These are phyloP conservation scores for Mesembrinibis cayennensis DNA, from an alignment of 2,113 vertebrate species.

Conservation along the genomic window DNA sequence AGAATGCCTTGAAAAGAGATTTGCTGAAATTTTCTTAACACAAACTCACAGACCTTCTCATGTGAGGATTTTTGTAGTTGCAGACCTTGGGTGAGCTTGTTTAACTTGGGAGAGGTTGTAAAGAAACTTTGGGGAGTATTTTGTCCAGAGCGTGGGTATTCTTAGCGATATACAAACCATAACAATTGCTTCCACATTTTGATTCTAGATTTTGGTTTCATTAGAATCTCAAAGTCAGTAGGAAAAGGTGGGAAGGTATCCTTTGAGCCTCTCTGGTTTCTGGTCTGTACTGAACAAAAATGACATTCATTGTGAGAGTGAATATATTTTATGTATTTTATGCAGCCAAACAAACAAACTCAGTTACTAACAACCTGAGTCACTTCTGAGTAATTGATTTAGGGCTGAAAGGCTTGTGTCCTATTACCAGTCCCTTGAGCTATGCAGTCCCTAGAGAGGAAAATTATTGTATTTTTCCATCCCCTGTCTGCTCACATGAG, in stretches of 20 bases:
- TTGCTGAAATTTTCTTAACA: not conserved
- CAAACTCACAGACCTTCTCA: not conserved
- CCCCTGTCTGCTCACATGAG: constrained; percentile 18
- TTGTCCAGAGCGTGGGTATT: not conserved
- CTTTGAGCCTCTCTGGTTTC: not conserved
- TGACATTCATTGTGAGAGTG: accelerated
- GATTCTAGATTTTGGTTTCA: not conserved
- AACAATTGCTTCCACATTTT: not conserved
- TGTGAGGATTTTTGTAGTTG: not conserved
- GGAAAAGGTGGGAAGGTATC: not conserved
- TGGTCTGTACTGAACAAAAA: not conserved
- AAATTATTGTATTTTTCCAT: constrained; percentile 34
- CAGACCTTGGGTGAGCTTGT: not conserved
- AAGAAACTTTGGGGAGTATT: not conserved
- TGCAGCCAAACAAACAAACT: constrained; percentile 10
- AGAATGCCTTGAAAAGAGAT: not conserved
- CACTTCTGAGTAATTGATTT: constrained; percentile 48
- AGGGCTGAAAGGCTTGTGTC: constrained; percentile 33
- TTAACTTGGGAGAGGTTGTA: not conserved
- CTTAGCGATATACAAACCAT: accelerated
- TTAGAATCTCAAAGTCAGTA: not conserved
- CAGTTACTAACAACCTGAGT: constrained; percentile 35
- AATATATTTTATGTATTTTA: not conserved
- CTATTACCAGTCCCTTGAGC: constrained; percentile 52
- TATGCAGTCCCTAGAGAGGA: constrained; percentile 4